Conservation (phyloP, 1,140 invertebrate species). For the Piezodorus guildinii region DNA sequence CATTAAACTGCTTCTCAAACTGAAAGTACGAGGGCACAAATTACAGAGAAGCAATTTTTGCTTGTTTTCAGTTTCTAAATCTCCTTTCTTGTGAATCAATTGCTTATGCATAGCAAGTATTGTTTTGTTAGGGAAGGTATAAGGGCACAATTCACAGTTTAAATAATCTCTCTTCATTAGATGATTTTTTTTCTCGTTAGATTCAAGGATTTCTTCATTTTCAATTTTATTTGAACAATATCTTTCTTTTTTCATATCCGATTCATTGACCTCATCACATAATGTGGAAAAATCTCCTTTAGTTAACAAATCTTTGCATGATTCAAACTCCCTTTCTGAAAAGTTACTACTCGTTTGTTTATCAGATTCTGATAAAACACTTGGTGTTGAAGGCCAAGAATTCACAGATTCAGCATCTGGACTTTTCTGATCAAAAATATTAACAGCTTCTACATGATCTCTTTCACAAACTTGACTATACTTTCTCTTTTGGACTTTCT, state of each 20-base stretch:
- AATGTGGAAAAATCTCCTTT: slow-evolving; percentile 21
- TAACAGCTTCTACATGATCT: background rate
- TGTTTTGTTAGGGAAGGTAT: slow-evolving; percentile 53
- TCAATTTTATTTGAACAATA: background rate
- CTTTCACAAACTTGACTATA: slow-evolving; percentile 2
- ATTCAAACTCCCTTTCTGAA: slow-evolving; percentile 18
- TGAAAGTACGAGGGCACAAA: slow-evolving; percentile 63
- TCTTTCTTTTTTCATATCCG: slow-evolving; percentile 9
- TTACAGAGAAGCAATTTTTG: slow-evolving; percentile 50
- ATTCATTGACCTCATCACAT: slow-evolving; percentile 19
- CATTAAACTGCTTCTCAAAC: slow-evolving; percentile 67
- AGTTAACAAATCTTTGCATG: slow-evolving; percentile 20
- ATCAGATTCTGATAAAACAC: slow-evolving; percentile 8
- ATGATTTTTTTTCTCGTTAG: background rate
- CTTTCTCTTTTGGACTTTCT: slow-evolving; percentile 12
- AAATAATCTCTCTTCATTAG: background rate
- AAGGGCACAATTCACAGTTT: slow-evolving; percentile 40
- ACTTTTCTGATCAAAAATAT: background rate
- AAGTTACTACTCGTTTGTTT: background rate
- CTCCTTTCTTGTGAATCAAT: slow-evolving; percentile 44
- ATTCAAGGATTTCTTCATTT: background rate
- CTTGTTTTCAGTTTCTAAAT: slow-evolving; percentile 10
- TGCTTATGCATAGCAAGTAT: slow-evolving; percentile 61
- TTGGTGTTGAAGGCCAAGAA: slow-evolving; percentile 9
- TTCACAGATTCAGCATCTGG: background rate